Evolutionary conservation across 92 coral and sea anemone genomes (phyloP).

Genomic region (Paragorgia papillata): DNA sequence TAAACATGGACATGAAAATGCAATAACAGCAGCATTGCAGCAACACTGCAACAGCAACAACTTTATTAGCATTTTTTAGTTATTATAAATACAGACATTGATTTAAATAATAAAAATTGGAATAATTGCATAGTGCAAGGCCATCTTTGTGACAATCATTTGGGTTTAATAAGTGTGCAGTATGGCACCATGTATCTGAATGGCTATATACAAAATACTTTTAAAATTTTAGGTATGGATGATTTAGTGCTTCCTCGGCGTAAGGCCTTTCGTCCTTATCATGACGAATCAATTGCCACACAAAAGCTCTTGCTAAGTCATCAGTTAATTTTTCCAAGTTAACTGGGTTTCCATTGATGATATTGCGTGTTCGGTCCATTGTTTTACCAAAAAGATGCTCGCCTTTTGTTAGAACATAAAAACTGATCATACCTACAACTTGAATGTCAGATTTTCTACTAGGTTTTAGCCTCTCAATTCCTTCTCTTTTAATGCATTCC

Average conservation of each 20-base stretch:
- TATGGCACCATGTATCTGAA: too few relatives aligned
- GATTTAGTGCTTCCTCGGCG: not conserved
- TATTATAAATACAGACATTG: too few relatives aligned
- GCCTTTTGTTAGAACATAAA: not conserved
- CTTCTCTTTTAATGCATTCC: not conserved
- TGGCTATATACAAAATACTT: too few relatives aligned
- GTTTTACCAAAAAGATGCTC: not conserved
- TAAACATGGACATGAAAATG: too few relatives aligned
- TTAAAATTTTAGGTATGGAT: not conserved
- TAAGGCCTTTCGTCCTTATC: not conserved
- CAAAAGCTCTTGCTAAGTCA: not conserved
- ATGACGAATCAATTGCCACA: constrained; percentile 1
- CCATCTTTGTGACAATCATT: too few relatives aligned
- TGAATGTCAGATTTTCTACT: constrained; percentile 8
- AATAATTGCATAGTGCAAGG: too few relatives aligned
- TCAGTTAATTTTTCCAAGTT: not conserved
- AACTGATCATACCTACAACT: constrained; percentile 14
- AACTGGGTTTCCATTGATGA: not conserved
- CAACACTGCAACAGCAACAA: too few relatives aligned
- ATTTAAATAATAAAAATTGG: too few relatives aligned
- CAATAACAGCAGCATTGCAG: too few relatives aligned
- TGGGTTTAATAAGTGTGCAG: too few relatives aligned
- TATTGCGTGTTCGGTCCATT: not conserved
- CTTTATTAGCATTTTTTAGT: too few relatives aligned
- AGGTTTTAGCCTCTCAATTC: not conserved